Conservation (phyloP, 2,113 vertebrate species). For the Pomatostomus ruficeps region DNA sequence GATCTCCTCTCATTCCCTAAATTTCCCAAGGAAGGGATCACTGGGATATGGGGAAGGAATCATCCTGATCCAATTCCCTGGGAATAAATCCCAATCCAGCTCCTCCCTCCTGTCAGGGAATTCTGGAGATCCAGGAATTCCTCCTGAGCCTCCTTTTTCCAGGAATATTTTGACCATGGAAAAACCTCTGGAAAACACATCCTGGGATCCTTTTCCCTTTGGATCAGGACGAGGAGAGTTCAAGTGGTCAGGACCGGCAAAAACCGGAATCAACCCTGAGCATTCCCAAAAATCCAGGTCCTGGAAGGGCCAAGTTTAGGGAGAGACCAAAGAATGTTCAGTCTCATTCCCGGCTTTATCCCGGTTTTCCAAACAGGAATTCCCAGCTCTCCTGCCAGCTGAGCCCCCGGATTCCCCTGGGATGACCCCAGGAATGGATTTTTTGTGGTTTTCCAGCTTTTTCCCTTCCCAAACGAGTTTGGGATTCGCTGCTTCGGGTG, state of each 20-base stretch:
- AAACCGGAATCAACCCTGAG: not conserved
- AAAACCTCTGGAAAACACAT: not conserved
- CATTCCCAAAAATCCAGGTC: not conserved
- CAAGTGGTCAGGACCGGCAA: not conserved
- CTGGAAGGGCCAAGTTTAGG: not conserved
- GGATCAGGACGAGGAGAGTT: rapidly evolving
- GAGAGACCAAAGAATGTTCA: rapidly evolving
- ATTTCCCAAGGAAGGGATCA: not conserved
- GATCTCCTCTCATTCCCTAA: not conserved
- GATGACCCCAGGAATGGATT: not conserved
- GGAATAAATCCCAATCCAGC: not conserved
- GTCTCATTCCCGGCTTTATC: not conserved
- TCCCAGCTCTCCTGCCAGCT: not conserved
- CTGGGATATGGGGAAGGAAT: not conserved
- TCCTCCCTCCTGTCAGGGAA: not conserved
- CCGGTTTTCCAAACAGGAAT: not conserved
- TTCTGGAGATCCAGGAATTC: not conserved
- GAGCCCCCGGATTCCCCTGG: not conserved
- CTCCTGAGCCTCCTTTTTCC: not conserved
- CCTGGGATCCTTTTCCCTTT: not conserved
- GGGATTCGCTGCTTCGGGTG: not conserved
- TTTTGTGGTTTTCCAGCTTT: not conserved
- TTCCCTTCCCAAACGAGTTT: not conserved
- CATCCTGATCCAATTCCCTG: not conserved
- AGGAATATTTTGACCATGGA: not conserved